Conservation (phyloP, 2,888 invertebrate species). For the Amorpha juglandis region DNA sequence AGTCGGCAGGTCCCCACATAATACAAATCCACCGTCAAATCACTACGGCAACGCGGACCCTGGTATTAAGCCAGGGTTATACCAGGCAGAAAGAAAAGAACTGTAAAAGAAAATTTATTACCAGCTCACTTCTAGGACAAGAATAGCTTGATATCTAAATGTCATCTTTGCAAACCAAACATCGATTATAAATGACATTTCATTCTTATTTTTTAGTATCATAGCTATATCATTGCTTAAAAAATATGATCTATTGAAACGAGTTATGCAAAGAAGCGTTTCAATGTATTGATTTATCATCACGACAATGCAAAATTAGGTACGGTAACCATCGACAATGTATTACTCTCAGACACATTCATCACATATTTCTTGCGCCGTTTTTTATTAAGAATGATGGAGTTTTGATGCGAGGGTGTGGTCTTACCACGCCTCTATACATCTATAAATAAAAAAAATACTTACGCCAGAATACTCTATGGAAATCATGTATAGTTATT, state of each 20-base stretch:
- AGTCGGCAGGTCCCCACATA: too few relatives aligned
- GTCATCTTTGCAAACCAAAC: background rate
- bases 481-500: too few relatives aligned
- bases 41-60: too few relatives aligned
- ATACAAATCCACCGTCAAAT: too few relatives aligned
- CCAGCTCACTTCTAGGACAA: background rate
- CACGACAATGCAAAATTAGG: slow-evolving; percentile 4
- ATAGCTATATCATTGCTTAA: background rate
- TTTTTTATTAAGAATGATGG: slow-evolving; percentile 4
- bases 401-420: background rate
- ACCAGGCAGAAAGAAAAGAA: too few relatives aligned
- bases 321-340: background rate
- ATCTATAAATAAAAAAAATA: too few relatives aligned
- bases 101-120: too few relatives aligned
- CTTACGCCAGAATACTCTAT: too few relatives aligned
- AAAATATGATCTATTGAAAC: background rate
- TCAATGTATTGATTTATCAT: slow-evolving; percentile 9
- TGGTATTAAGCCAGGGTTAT: too few relatives aligned
- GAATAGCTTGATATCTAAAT: background rate
- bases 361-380: slow-evolving; percentile 3
- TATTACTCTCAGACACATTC: background rate
- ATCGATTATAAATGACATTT: background rate
- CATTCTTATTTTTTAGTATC: background rate
- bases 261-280: background rate
- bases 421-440: background rate